These are phyloP conservation scores for Probosciger aterrimus DNA, from an alignment of 2,113 vertebrate species.

Conservation along the genomic window DNA sequence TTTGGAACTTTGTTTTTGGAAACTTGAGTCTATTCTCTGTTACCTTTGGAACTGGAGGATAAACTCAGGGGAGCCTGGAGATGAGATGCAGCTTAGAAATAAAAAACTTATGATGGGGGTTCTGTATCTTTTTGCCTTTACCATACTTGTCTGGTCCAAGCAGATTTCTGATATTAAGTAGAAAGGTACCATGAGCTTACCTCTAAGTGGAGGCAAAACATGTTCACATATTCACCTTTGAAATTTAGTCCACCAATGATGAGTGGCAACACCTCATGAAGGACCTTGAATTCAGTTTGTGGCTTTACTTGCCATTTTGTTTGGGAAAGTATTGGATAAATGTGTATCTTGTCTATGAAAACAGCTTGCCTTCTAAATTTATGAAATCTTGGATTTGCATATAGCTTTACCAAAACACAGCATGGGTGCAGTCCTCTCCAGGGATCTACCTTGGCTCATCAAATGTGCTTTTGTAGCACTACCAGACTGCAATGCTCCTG, in stretches of 20 bases:
- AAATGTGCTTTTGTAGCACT: background rate
- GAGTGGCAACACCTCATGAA: background rate
- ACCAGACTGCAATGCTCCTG: background rate
- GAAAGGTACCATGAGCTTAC: background rate
- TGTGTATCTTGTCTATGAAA: background rate
- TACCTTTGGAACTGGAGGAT: background rate
- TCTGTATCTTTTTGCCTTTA: background rate
- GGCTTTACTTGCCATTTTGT: background rate
- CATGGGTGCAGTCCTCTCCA: accelerated
- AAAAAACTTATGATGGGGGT: background rate
- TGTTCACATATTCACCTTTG: background rate
- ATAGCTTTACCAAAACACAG: background rate
- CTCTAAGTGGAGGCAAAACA: background rate
- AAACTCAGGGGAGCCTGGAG: background rate
- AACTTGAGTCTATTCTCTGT: background rate
- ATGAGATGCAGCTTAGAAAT: background rate
- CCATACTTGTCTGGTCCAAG: background rate
- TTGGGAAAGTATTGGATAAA: background rate
- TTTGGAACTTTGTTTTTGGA: background rate
- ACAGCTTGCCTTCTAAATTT: background rate
- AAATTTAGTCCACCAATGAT: background rate
- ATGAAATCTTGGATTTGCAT: background rate
- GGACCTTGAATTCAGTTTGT: background rate
- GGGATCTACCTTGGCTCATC: background rate
- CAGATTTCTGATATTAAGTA: background rate